Evolutionary conservation across 2,797 vertebrate species (phyloP), one percentile per base, ranked within the genome.

Genomic region (Ctenosaura bakeri): DNA sequence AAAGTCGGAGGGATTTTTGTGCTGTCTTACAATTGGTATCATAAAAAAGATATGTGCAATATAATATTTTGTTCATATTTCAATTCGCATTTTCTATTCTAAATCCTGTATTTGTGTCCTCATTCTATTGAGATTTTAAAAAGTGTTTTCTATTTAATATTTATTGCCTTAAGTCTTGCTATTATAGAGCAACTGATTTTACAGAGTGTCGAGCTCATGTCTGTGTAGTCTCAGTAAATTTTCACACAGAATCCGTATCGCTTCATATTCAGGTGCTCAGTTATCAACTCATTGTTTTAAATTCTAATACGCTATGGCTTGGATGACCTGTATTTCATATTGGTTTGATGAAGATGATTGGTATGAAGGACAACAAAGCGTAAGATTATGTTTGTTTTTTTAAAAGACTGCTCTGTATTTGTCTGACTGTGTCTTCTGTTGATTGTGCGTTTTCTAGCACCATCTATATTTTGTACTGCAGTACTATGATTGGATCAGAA

Each of bases 311-410:
- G 12, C 92, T 91, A 97, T 97, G 97, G 96, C 97, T 95, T 97
- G 96, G 97, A 97, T 97, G 95, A 95, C 95, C 94, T 97, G 91
- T 90, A 94, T 97, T 96, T 97, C 97, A 88, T 93, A 96, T 92
- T 98, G 97, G 97, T 97, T 97, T 97, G 96, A 97, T 90, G 97
- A 97, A 97, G 97, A 97, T 91, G 96, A 97, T 95, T 97, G 97
- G 97, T 97, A 97, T 95, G 97, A 97, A 97, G 97, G 96, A 97
- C 97, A 97, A 71, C 96, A 96, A 97, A 94, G 92, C 97, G 97
- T 97, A 97, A 98, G 97, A 96, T 59, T 78, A 6, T 74, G 96
- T 90, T 85, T 52, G 52, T 74, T 56, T 24, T 6, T 13, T 74
- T 50, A 92, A 93, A 93, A 91, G 95, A 90, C 83, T 79, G 88